Evolutionary conservation across 2,113 vertebrate genomes (phyloP).

Genomic region (Corythornis cristatus): DNA sequence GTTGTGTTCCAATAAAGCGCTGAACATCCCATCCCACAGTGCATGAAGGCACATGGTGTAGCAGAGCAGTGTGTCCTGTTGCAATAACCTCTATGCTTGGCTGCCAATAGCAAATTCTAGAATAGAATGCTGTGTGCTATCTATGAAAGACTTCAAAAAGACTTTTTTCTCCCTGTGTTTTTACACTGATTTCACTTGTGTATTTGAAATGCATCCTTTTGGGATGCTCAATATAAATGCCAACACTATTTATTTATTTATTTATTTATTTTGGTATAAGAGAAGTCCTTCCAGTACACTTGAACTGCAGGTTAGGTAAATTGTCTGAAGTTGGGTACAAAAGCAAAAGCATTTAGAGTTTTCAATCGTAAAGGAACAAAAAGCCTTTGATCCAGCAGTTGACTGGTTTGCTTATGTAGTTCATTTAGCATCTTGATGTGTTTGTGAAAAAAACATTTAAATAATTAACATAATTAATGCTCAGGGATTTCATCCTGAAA

Average conservation of each 20-base stretch:
- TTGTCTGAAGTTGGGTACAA: not conserved
- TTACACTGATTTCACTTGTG: not conserved
- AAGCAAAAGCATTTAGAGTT: not conserved
- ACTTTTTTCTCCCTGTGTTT: not conserved
- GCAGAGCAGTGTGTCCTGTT: not conserved
- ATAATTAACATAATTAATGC: not conserved
- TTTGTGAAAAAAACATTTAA: not conserved
- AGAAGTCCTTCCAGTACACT: not conserved
- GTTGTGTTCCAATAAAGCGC: not conserved
- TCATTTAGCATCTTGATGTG: not conserved
- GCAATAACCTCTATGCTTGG: not conserved
- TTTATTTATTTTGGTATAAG: not conserved
- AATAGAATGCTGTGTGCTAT: not conserved
- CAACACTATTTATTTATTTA: not conserved
- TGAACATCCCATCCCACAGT: not conserved
- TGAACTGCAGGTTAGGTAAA: constrained; percentile 6
- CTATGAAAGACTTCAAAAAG: not conserved
- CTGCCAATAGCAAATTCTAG: not conserved
- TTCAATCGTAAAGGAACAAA: not conserved
- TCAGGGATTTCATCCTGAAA: not conserved
- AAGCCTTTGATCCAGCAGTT: not conserved
- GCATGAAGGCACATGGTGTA: not conserved
- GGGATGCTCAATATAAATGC: not conserved
- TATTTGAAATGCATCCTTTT: not conserved
- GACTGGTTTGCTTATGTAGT: not conserved